These are phyloP conservation scores for Eupeodes luniger DNA, from an alignment of 2,888 invertebrate genomes.

Conservation along the genomic window DNA sequence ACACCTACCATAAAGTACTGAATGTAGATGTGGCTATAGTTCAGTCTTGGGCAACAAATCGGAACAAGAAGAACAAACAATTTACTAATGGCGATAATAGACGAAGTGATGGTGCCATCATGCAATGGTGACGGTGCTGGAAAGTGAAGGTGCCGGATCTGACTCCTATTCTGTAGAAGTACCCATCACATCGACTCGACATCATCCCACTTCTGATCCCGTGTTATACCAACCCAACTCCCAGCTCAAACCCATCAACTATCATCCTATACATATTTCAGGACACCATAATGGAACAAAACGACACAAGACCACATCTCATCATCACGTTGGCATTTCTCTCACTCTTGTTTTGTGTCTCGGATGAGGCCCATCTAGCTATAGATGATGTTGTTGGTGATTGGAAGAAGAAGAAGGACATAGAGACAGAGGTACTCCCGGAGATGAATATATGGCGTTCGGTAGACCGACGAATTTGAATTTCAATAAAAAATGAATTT, in stretches of 20 bases:
- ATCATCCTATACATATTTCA: slow-evolving; percentile 19
- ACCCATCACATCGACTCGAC: background rate
- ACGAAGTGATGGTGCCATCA: slow-evolving; percentile 23
- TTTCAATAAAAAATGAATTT: slow-evolving; percentile 66
- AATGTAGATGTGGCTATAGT: background rate
- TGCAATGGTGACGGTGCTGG: slow-evolving; percentile 7
- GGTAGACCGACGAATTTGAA: slow-evolving; percentile 61
- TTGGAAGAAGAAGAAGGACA: slow-evolving; percentile 2
- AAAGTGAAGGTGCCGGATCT: slow-evolving; percentile 47
- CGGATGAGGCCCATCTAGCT: slow-evolving; percentile 4
- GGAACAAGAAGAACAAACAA: slow-evolving; percentile 74
- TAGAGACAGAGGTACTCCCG: background rate
- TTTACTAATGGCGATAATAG: slow-evolving; percentile 74
- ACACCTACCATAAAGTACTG: too few relatives aligned
- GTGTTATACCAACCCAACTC: background rate
- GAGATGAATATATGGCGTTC: slow-evolving; percentile 28
- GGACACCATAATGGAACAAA: slow-evolving; percentile 51
- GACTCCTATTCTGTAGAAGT: background rate
- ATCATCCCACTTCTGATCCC: background rate
- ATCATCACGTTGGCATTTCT: slow-evolving; percentile 6
- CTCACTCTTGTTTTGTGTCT: background rate
- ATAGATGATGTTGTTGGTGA: background rate
- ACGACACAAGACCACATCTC: slow-evolving; percentile 47
- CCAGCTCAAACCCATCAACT: background rate
- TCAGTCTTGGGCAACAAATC: slow-evolving; percentile 66